These are phyloP conservation scores for Drosophila anomalipes DNA, from an alignment of 2,888 invertebrate species.

Conservation along the genomic window DNA sequence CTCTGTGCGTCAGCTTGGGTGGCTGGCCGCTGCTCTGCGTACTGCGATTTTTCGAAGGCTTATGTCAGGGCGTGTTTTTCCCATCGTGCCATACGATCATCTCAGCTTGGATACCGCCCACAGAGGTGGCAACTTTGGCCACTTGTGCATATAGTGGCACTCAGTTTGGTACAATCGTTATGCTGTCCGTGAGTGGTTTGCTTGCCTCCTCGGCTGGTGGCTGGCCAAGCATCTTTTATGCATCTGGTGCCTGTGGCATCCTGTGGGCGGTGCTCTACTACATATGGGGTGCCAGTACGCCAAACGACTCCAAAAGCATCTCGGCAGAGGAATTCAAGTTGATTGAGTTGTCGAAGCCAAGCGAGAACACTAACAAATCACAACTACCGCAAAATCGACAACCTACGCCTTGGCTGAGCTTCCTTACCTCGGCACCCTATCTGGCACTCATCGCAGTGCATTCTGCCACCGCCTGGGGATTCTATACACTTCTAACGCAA, in stretches of 20 bases:
- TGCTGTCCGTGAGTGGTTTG: slow-evolving; percentile 91
- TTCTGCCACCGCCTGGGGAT: slow-evolving; percentile 91
- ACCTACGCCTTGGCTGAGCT: slow-evolving; percentile 90
- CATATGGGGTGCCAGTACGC: slow-evolving; percentile 89
- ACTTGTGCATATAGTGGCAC: slow-evolving; percentile 90
- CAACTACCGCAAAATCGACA: slow-evolving; percentile 74
- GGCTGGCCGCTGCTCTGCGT: slow-evolving; percentile 87
- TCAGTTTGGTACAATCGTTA: slow-evolving; percentile 92
- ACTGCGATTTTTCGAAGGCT: slow-evolving; percentile 88
- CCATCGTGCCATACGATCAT: slow-evolving; percentile 89
- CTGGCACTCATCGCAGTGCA: slow-evolving; percentile 90
- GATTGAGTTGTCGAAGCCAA: slow-evolving; percentile 86
- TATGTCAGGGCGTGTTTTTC: slow-evolving; percentile 89
- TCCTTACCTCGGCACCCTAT: slow-evolving; percentile 91
- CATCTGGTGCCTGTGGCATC: slow-evolving; percentile 88
- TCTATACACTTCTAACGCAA: slow-evolving; percentile 93
- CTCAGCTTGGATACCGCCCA: slow-evolving; percentile 89
- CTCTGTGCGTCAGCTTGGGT: slow-evolving; percentile 88
- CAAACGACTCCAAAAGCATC: slow-evolving; percentile 88
- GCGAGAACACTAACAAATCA: slow-evolving; percentile 36
- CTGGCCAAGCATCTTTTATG: slow-evolving; percentile 92
- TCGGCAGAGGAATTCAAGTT: slow-evolving; percentile 88
- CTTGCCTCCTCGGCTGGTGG: slow-evolving; percentile 89
- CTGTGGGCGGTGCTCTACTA: slow-evolving; percentile 89
- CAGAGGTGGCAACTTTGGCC: slow-evolving; percentile 89